A percentile compares a stretch with the other conserved stretches of the same genome.
Evolutionary conservation across 2,113 vertebrate genomes (phyloP).

Genomic region (Lasiurus cinereus): DNA sequence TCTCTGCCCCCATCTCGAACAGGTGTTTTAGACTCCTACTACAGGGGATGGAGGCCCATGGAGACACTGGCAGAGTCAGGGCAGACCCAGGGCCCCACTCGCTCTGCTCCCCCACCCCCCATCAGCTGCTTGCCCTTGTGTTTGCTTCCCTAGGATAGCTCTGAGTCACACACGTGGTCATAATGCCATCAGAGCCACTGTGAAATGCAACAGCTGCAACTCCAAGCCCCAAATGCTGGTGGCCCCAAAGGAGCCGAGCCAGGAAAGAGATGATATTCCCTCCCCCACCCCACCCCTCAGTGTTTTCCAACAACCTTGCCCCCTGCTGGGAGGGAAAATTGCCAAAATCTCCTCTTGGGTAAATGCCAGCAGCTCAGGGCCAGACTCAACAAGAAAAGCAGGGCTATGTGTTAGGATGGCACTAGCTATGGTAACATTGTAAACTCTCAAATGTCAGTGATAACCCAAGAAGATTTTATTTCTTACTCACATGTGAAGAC

Average conservation of each 20-base stretch:
- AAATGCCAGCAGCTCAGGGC: not conserved
- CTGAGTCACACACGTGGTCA: not conserved
- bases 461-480: not conserved
- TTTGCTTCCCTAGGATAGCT: not conserved
- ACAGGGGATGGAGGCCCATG: not conserved
- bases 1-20: not conserved
- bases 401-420: not conserved
- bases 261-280: not conserved
- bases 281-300: not conserved
- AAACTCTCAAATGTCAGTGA: not conserved
- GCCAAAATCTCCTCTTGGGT: not conserved
- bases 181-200: not conserved
- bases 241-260: not conserved
- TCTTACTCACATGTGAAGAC: not conserved
- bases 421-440: not conserved
- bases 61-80: not conserved
- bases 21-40: not conserved
- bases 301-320: not conserved
- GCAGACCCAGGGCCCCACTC: not conserved
- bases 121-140: not conserved
- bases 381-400: not conserved
- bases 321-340: not conserved
- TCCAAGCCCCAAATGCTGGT: not conserved
- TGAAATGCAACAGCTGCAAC: constrained; percentile 43
- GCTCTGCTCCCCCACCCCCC: not conserved